Evolutionary conservation across 2,888 invertebrate species (phyloP), one percentile per base, ranked within the genome.

Genomic region (Morinoia aosen): DNA sequence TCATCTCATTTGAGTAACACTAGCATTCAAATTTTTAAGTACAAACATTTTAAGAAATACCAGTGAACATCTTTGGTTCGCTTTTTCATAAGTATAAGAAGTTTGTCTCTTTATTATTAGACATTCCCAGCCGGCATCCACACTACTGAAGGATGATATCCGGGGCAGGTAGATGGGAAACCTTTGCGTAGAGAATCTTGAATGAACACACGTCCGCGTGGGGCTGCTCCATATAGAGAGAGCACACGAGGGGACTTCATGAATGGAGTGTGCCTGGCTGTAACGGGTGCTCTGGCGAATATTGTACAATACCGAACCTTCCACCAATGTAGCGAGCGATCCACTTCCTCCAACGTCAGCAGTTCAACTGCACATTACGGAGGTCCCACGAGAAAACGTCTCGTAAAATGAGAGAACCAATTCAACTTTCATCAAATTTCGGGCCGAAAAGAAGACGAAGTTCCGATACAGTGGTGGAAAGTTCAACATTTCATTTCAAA

Each of bases 91-190:
- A 90, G 90, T 90, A 90, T 93, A 93, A 93, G 91, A 91, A 88
- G 90, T 57, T 39, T 90, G 48, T 48, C 40, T 90, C 90, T 90
- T 90, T 8, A 90, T 90, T 40, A 90, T 48, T 93, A 10, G 48
- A 93, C n/a, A 57, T 56, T 57, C n/a, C 57, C 93, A 57, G 57
- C 93, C 93, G 93, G 57, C 48, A 93, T 57, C 93, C 93, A 56
- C 93, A 93, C 64, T 76, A 61, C 95, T 61, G n/a, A 95, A 95
- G 76, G 95, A 95, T 95, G 95, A 95, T 95, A 61, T 58, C 95
- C 64, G n/a, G 48, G 40, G 76, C 39, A 64, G 76, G 64, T 94
- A 58, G 76, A 39, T 61, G 39, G 95, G 58, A 39, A 48, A 95
- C 61, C 48, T 61, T 64, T 48, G 48, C 58, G 56, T 40, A 61